These are phyloP conservation scores for Valencia hispanica DNA, from an alignment of 2,797 vertebrate genomes.

Conservation along the genomic window DNA sequence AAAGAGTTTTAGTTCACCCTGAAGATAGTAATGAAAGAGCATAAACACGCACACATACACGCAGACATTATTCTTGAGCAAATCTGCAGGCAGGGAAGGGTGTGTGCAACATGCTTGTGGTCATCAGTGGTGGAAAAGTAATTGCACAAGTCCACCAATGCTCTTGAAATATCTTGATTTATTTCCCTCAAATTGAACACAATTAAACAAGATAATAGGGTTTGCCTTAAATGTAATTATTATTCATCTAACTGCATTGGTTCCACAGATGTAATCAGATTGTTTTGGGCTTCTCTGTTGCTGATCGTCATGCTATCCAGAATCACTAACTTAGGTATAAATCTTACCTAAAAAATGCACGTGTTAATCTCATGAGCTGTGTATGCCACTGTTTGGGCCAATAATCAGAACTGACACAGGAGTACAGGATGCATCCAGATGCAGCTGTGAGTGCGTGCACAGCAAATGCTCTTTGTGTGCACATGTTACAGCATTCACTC, in stretches of 20 bases:
- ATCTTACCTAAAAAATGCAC: neutral
- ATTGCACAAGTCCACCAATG: conserved; percentile 53
- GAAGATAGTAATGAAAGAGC: conserved; percentile 19
- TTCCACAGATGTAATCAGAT: neutral
- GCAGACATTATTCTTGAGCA: conserved; percentile 34
- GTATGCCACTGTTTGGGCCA: conserved; percentile 7
- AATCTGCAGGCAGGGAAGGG: conserved; percentile 60
- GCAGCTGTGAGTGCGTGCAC: conserved; percentile 28
- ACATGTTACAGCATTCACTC: conserved; percentile 29
- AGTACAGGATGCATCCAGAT: conserved; percentile 28
- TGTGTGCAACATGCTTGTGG: conserved; percentile 68
- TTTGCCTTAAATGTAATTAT: neutral
- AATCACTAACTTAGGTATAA: neutral
- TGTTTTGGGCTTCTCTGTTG: neutral
- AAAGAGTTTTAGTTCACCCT: conserved; percentile 16
- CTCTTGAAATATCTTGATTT: conserved; percentile 54
- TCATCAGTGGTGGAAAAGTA: conserved; percentile 52
- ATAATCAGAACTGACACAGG: conserved; percentile 8
- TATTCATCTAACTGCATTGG: neutral
- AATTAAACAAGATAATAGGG: conserved; percentile 32
- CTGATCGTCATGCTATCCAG: neutral
- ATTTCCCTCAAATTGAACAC: conserved; percentile 30
- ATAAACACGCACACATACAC: conserved; percentile 20
- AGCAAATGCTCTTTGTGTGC: conserved; percentile 1
- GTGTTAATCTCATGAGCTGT: conserved; percentile 10